Conservation (phyloP, 2,113 vertebrate genomes). For the Calonectris borealis region DNA sequence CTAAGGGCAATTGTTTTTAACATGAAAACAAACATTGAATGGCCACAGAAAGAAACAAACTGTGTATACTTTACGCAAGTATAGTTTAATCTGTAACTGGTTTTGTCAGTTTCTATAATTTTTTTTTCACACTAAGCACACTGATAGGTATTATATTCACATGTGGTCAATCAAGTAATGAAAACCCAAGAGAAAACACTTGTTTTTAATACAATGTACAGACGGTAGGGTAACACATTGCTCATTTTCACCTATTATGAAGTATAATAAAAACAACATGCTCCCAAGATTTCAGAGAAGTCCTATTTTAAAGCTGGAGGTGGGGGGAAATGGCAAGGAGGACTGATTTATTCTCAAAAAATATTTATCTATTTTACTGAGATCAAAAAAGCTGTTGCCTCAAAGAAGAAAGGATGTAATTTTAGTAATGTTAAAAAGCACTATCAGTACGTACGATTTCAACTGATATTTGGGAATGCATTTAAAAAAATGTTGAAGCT, state of each 20-base stretch:
- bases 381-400: background rate
- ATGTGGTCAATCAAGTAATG: background rate
- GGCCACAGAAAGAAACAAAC: background rate
- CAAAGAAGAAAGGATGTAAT: background rate
- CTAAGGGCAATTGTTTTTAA: background rate
- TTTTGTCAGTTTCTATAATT: background rate
- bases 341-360: background rate
- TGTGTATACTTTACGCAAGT: background rate
- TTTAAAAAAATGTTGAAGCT: constrained; percentile 37
- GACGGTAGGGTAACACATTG: background rate
- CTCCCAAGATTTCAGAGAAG: background rate
- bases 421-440: background rate
- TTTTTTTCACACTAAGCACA: background rate
- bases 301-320: background rate
- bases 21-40: background rate
- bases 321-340: background rate
- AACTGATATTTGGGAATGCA: background rate
- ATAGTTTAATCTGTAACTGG: background rate
- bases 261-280: background rate
- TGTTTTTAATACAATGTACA: background rate
- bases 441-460: background rate
- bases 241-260: constrained; percentile 8
- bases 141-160: background rate
- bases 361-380: background rate
- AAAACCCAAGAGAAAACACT: background rate